Evolutionary conservation across 1,140 invertebrate genomes (phyloP).

Genomic region (Drosophila subpulchrella): DNA sequence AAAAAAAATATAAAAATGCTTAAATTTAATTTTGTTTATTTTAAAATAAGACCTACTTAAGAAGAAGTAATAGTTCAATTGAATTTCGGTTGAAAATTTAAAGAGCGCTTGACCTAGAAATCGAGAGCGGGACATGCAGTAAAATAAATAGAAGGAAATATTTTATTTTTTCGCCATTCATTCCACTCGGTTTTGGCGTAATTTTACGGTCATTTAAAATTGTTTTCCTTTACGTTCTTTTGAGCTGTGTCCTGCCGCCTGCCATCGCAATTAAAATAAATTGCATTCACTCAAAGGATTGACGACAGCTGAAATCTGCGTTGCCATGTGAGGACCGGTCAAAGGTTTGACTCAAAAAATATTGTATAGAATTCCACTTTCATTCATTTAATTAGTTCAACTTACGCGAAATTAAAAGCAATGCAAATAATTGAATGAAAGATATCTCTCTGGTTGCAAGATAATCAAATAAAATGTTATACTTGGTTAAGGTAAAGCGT

Average conservation of each 20-base stretch:
- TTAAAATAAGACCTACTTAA: no score
- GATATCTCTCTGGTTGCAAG: not conserved
- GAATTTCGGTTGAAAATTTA: conserved; percentile 34
- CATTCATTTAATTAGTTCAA: conserved; percentile 2
- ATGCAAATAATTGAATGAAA: not conserved
- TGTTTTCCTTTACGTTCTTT: conserved; percentile 37
- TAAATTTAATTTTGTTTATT: no score
- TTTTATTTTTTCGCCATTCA: conserved; percentile 9
- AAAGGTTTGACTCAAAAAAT: conserved; percentile 15
- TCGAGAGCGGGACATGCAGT: not conserved
- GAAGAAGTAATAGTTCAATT: not conserved
- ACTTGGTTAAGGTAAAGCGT: not conserved
- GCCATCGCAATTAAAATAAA: conserved; percentile 70
- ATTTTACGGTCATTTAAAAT: conserved; percentile 52
- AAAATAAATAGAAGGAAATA: not conserved
- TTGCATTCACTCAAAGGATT: conserved; percentile 56
- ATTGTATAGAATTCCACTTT: not conserved
- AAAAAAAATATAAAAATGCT: no score
- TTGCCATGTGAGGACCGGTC: conserved; percentile 7
- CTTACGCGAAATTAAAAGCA: not conserved
- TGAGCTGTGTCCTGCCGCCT: conserved; percentile 21
- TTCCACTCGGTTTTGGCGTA: conserved; percentile 18
- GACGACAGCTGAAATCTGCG: not conserved
- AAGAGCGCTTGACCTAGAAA: conserved; percentile 47
- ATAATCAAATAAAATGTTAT: no score